These are phyloP conservation scores for Anguilla obscura DNA, from an alignment of 2,797 vertebrate species.

Conservation along the genomic window DNA sequence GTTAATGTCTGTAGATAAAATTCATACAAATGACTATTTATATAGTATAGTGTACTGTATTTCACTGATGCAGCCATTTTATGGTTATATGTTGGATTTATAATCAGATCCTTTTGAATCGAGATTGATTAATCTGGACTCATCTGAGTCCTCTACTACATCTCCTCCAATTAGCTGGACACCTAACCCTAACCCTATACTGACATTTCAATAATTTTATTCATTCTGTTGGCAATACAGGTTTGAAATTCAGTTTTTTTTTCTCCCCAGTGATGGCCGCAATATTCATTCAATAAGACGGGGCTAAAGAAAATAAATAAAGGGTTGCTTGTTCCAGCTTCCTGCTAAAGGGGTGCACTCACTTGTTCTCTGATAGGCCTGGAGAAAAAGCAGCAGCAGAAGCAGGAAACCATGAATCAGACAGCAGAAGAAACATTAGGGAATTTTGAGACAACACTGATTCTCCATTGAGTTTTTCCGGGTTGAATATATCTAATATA, in stretches of 20 bases:
- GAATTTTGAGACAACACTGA: background rate
- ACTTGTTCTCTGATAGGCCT: constrained; percentile 36
- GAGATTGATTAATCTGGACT: too few species aligned
- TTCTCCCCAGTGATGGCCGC: background rate
- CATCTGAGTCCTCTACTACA: background rate
- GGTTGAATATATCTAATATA: background rate
- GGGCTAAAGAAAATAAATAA: constrained; percentile 20
- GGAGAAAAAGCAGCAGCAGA: constrained; percentile 30
- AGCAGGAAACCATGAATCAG: constrained; percentile 51
- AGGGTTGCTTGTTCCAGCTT: background rate
- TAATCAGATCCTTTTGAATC: background rate
- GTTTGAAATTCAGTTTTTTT: background rate
- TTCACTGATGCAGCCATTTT: background rate
- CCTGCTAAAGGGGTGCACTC: constrained; percentile 29
- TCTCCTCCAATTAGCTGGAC: background rate
- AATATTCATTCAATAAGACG: constrained; percentile 10
- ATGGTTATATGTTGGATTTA: background rate
- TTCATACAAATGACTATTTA: background rate
- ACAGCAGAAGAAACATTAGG: constrained; percentile 28
- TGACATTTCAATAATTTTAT: background rate
- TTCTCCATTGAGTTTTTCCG: background rate
- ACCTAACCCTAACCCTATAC: too few species aligned
- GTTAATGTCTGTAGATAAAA: background rate
- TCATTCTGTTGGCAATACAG: background rate
- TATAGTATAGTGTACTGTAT: background rate